Conservation (phyloP, 2,888 invertebrate species). For the Pseudoips prasinana region DNA sequence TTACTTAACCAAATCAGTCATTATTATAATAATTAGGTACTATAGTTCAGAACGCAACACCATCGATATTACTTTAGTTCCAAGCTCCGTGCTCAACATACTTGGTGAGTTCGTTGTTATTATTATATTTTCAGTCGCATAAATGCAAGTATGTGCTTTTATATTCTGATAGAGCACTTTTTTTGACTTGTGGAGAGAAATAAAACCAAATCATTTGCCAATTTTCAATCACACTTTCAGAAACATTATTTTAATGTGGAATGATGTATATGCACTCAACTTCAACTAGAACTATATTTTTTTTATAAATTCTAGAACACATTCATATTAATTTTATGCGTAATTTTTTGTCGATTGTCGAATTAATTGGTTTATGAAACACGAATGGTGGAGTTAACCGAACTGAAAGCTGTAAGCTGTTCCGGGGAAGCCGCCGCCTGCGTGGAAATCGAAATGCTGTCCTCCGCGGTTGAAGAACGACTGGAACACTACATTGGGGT, state of each 20-base stretch:
- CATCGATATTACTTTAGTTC: conserved; percentile 10
- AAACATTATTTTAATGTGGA: conserved; percentile 33
- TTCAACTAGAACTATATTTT: conserved; percentile 28
- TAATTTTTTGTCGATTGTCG: conserved; percentile 23
- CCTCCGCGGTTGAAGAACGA: conserved; percentile 87
- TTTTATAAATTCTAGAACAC: conserved; percentile 27
- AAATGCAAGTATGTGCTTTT: conserved; percentile 4
- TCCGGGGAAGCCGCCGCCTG: conserved; percentile 79
- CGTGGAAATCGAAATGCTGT: conserved; percentile 79
- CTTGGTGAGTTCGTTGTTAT: conserved; percentile 16
- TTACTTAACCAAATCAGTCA: conserved; percentile 70
- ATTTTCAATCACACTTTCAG: conserved; percentile 21
- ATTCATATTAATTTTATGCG: conserved; percentile 23
- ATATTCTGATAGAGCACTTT: conserved; percentile 4
- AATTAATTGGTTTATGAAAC: conserved; percentile 14
- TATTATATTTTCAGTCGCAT: no score
- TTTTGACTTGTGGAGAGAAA: conserved; percentile 15
- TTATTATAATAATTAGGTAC: conserved; percentile 47
- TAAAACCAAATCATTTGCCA: conserved; percentile 21
- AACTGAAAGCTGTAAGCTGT: conserved; percentile 87
- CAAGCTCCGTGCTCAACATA: conserved; percentile 11
- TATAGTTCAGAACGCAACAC: conserved; percentile 27
- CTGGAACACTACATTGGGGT: conserved; percentile 93
- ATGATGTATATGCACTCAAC: conserved; percentile 32
- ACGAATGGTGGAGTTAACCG: conserved; percentile 64